Conservation (phyloP, 1,140 invertebrate species). For the Ericerus pela region DNA sequence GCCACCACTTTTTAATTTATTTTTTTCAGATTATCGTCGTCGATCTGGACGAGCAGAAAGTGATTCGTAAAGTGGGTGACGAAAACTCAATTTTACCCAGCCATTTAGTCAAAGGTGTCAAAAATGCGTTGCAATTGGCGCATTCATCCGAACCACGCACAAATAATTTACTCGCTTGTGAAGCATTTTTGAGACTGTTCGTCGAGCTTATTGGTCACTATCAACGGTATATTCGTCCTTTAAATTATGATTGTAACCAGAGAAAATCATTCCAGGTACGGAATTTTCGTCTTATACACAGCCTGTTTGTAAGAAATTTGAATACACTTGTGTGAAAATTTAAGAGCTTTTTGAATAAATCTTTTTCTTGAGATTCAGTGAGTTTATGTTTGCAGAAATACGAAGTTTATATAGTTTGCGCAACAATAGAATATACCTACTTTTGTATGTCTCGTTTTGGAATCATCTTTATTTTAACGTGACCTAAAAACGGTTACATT, state of each 20-base stretch:
- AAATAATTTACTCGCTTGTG: conserved; percentile 45
- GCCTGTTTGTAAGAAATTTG: neutral
- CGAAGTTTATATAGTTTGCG: neutral
- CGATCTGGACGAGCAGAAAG: conserved; percentile 41
- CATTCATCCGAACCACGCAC: conserved; percentile 30
- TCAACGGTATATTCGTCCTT: conserved; percentile 35
- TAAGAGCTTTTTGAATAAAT: neutral
- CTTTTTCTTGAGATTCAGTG: neutral
- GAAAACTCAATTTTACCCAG: conserved; percentile 46
- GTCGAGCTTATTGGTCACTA: conserved; percentile 47
- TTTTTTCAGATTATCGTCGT: conserved; percentile 37
- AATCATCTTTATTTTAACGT: too few species aligned
- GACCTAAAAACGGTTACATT: too few species aligned
- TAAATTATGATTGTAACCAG: conserved; percentile 28
- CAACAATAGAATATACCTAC: neutral
- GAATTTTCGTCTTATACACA: conserved; percentile 10
- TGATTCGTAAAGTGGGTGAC: conserved; percentile 41
- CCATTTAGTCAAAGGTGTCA: conserved; percentile 41
- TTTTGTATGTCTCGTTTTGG: too few species aligned
- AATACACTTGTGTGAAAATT: neutral
- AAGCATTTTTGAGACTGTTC: conserved; percentile 51
- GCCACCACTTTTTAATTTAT: too few species aligned
- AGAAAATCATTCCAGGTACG: conserved; percentile 39
- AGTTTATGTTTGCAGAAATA: neutral
- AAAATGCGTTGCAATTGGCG: conserved; percentile 44